A percentile compares a stretch with the other conserved stretches of the same genome.
Conservation (phyloP, 2,113 vertebrate genomes). For the Catharus fuscescens region DNA sequence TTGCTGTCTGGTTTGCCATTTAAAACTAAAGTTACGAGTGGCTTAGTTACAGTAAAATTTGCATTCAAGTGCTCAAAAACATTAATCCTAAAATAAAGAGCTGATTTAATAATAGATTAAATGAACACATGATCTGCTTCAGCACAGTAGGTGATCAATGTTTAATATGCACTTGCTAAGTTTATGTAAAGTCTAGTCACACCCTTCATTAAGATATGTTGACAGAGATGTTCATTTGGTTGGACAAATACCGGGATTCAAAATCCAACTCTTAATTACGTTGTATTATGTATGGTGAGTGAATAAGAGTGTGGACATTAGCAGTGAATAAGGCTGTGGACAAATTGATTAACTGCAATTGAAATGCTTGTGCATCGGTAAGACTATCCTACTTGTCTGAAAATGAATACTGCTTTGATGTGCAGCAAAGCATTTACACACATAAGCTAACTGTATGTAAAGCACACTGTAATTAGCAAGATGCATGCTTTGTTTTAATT, state of each 20-base stretch:
- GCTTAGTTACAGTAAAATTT: neutral
- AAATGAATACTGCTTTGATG: neutral
- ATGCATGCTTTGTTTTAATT: neutral
- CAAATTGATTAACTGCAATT: slow-evolving; percentile 43
- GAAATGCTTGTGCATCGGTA: neutral
- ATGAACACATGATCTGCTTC: neutral
- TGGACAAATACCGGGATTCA: slow-evolving; percentile 7
- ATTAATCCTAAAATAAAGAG: slow-evolving; percentile 41
- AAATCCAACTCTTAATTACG: slow-evolving; percentile 19
- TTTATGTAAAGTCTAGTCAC: slow-evolving; percentile 52
- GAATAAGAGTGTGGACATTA: slow-evolving; percentile 22
- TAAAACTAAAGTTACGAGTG: neutral
- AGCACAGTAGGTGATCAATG: neutral
- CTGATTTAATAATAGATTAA: slow-evolving; percentile 22
- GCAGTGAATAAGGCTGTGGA: neutral
- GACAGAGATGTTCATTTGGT: slow-evolving; percentile 26
- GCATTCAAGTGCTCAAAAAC: neutral
- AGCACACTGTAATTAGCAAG: neutral
- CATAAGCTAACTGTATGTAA: neutral
- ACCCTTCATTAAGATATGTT: slow-evolving; percentile 30
- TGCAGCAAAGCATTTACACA: neutral
- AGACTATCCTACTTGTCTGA: neutral
- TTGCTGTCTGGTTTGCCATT: neutral
- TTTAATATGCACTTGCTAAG: slow-evolving; percentile 13
- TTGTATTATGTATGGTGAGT: neutral